phyloP scores from a whole-genome alignment of 2,113 vertebrate genomes.

The Triplophysa tibetana region DNA sequence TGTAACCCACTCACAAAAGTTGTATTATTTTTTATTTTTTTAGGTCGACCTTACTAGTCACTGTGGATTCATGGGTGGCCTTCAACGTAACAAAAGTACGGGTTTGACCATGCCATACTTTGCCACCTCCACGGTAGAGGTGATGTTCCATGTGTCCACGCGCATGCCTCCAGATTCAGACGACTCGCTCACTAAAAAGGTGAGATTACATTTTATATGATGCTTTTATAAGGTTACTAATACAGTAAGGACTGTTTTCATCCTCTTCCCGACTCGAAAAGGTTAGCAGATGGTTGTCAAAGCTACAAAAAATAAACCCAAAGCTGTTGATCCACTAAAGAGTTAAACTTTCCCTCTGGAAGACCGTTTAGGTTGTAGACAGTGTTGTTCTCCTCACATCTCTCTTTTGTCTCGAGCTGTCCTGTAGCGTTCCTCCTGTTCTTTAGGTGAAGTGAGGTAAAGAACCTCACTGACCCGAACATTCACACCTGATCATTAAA shows the following conservation, averaged over 20 bases:
- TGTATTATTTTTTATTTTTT: conserved; percentile 43
- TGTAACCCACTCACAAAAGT: not conserved
- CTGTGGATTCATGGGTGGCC: conserved; percentile 97
- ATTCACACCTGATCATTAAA: conserved; percentile 24
- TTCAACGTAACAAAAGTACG: conserved; percentile 96
- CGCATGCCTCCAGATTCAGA: conserved; percentile 97
- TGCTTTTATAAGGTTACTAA: too few relatives aligned
- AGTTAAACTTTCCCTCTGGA: not conserved
- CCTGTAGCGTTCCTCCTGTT: conserved; percentile 22
- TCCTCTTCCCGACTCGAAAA: too few relatives aligned
- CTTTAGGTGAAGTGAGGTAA: conserved; percentile 45
- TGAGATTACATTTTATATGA: conserved; percentile 53
- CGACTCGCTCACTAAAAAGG: conserved; percentile 97
- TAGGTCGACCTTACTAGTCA: conserved; percentile 96
- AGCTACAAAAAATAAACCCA: not conserved
- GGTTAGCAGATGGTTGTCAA: too few relatives aligned
- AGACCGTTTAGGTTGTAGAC: conserved; percentile 1
- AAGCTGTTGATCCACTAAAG: not conserved
- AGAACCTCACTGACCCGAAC: conserved; percentile 41
- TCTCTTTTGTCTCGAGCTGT: conserved; percentile 7
- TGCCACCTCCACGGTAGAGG: conserved; percentile 96
- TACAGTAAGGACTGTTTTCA: too few relatives aligned
- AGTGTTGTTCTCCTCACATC: conserved; percentile 1
- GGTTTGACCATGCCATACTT: conserved; percentile 95
- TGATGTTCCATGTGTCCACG: conserved; percentile 97